Evolutionary conservation across 2,888 invertebrate genomes (phyloP).

Genomic region (Hanleya hanleyi): DNA sequence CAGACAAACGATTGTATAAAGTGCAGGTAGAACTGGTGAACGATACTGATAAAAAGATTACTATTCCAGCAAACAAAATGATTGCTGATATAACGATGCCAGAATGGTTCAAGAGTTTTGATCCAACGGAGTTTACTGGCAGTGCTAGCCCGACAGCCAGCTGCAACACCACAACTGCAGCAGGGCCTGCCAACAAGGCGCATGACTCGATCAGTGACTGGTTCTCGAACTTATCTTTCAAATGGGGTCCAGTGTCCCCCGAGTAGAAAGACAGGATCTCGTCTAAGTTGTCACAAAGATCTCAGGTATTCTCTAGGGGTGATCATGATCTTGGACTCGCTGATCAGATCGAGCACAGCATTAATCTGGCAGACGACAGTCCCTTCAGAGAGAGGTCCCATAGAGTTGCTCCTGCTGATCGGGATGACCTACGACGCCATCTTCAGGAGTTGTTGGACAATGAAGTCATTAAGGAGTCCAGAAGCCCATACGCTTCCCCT

Average conservation of each 20-base stretch:
- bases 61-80: not conserved
- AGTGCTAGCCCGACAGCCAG: too few species aligned
- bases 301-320: not conserved
- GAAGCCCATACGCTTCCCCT: conserved; percentile 3
- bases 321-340: not conserved
- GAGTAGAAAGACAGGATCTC: not conserved
- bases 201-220: too few species aligned
- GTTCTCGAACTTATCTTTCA: not conserved
- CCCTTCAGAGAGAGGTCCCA: not conserved
- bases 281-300: not conserved
- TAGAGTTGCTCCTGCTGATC: not conserved
- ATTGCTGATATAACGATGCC: not conserved
- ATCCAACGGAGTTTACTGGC: not conserved
- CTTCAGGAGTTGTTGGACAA: not conserved
- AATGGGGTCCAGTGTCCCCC: not conserved
- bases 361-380: not conserved
- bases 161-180: too few species aligned
- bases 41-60: not conserved
- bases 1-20: not conserved
- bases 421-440: not conserved
- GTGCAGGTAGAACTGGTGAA: not conserved
- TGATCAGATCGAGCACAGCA: not conserved
- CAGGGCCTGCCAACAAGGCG: too few species aligned
- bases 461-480: not conserved
- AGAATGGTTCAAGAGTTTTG: not conserved